Conservation (phyloP, 2,797 vertebrate species). For the Brachyalestes nurse region DNA sequence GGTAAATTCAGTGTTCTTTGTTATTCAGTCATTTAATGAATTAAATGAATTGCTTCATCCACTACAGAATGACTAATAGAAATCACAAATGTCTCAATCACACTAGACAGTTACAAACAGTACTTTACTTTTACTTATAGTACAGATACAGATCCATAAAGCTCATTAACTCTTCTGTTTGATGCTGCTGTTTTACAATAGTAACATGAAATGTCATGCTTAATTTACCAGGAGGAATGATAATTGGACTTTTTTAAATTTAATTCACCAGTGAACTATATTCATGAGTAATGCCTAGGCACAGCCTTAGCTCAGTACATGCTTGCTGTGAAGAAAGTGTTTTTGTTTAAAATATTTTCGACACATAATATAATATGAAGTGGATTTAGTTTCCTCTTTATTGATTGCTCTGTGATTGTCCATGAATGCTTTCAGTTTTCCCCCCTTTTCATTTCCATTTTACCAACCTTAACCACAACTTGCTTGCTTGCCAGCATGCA, state of each 20-base stretch:
- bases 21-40: too few relatives aligned
- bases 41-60: too few relatives aligned
- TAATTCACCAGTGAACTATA: neutral
- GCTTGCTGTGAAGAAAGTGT: too few relatives aligned
- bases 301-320: neutral
- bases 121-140: too few relatives aligned
- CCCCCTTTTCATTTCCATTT: slow-evolving; percentile 9
- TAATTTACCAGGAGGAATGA: neutral
- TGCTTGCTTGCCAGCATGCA: slow-evolving; percentile 52
- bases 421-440: slow-evolving; percentile 27
- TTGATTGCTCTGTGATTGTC: slow-evolving; percentile 11
- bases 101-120: neutral
- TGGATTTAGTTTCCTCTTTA: neutral
- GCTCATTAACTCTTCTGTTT: neutral
- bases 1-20: too few relatives aligned
- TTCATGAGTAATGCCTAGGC: neutral
- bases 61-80: too few relatives aligned
- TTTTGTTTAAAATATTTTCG: neutral
- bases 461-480: slow-evolving; percentile 38
- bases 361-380: neutral
- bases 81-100: too few relatives aligned
- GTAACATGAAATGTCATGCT: neutral
- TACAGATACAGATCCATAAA: too few relatives aligned
- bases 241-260: neutral
- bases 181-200: neutral